Evolutionary conservation across 1,140 invertebrate species (phyloP), one percentile per base, ranked within the genome.

Genomic region (Plutomurus gul): DNA sequence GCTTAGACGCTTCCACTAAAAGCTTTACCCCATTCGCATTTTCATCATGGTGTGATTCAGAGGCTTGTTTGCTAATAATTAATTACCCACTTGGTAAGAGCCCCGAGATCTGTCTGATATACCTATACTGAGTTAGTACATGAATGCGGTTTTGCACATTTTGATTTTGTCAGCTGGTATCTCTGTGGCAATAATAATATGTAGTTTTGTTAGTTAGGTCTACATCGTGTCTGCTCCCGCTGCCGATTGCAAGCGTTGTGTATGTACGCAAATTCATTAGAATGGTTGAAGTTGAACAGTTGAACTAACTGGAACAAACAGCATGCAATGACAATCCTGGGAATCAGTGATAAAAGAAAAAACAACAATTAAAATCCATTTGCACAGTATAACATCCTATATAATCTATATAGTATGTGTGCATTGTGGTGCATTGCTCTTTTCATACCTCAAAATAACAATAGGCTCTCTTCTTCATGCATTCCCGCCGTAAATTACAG

Each of bases 281-380:
- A 43, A 3, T n/a, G 39, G 2, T 8, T 43, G 39, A 33, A 65
- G 16, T 4, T 5, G 18, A 65, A 65, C 30, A 65, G 56, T 16
- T 65, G 56, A 33, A n/a, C 56, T 65, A 65, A 65, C 27, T 65
- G 56, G 18, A 65, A 30, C 56, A 25, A 36, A 33, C 30, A 30
- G 18, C 27, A n/a, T 18, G 20, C 11, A 49, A 49, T 65, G 25
- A 65, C 56, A 65, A n/a, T 65, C 56, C 25, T 65, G 56, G 56
- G 56, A 65, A 65, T 65, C 3, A 33, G n/a, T 30, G 27, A 65
- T 65, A 65, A 65, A 30, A 30, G 22, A 22, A 27, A 56, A 65
- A 65, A 65, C 56, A 65, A 65, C 56, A n/a, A 65, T 65, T 25
- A 65, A 65, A 65, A 65, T 65, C 56, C 25, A 65, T 65, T 65